Percentiles rank a stretch among this genome's conserved stretches.
Conservation (phyloP, 2,113 vertebrate species). For the Ceuthmochares aereus region DNA sequence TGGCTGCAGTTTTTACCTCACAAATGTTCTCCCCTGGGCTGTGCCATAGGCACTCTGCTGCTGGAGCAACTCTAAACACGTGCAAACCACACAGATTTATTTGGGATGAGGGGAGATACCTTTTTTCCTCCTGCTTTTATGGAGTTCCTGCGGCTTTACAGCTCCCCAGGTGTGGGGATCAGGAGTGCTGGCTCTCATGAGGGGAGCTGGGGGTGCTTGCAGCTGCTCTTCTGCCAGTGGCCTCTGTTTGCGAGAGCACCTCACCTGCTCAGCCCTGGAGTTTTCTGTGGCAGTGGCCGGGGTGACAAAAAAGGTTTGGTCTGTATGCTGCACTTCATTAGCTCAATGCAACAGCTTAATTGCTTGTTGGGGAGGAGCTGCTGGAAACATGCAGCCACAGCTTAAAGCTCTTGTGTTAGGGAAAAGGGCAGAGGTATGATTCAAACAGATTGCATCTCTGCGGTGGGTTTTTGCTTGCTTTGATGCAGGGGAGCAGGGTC, state of each 20-base stretch:
- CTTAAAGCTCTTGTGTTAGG: not conserved
- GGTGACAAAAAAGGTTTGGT: not conserved
- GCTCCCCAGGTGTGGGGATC: conserved; percentile 20
- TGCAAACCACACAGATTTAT: not conserved
- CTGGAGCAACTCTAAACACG: conserved; percentile 29
- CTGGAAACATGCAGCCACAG: accelerated
- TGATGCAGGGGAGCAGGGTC: not conserved
- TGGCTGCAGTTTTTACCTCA: conserved; percentile 21
- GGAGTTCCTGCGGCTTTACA: conserved; percentile 41
- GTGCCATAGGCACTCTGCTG: not conserved
- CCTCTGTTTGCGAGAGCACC: not conserved
- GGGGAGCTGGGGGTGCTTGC: not conserved
- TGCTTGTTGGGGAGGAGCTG: not conserved
- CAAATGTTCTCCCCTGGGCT: conserved; percentile 5
- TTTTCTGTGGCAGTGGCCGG: accelerated
- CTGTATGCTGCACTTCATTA: not conserved
- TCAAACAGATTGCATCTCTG: not conserved
- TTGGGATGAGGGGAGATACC: not conserved
- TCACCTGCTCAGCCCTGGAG: not conserved
- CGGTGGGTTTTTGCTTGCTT: not conserved
- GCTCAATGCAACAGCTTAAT: not conserved
- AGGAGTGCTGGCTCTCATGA: not conserved
- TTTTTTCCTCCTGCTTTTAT: conserved; percentile 21
- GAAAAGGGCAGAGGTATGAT: not conserved
- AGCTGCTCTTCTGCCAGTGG: not conserved